Percentiles rank a stretch among this genome's conserved stretches.
phyloP scores from a whole-genome alignment of 1,140 invertebrate genomes.

The Philopotamus ludificatus region DNA sequence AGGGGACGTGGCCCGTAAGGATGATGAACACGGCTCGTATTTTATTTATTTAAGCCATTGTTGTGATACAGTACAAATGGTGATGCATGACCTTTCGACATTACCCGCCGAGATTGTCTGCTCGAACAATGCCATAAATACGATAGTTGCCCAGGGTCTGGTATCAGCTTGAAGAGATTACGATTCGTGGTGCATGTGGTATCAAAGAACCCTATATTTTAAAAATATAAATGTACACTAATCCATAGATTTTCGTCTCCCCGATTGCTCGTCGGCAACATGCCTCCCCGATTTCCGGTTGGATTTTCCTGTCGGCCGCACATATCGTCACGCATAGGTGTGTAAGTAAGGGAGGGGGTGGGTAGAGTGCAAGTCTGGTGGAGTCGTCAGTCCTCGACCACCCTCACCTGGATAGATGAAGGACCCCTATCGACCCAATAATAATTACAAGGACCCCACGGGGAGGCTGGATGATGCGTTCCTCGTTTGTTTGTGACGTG shows the following conservation, averaged over 20 bases:
- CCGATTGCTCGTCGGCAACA: too few relatives aligned
- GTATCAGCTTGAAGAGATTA: neutral
- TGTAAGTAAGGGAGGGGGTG: neutral
- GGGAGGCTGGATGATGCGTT: neutral
- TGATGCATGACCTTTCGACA: too few relatives aligned
- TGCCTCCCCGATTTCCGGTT: too few relatives aligned
- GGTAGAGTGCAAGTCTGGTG: slow-evolving; percentile 17
- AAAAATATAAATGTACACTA: neutral
- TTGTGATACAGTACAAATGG: neutral
- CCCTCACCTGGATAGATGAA: slow-evolving; percentile 15
- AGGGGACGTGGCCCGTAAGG: neutral
- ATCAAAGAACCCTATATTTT: neutral
- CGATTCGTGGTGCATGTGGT: neutral
- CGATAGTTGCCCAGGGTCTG: slow-evolving; percentile 5
- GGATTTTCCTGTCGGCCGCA: too few relatives aligned
- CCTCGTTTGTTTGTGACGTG: slow-evolving; percentile 33
- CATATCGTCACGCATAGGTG: slow-evolving; percentile 7
- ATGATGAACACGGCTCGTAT: neutral
- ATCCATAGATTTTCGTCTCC: neutral
- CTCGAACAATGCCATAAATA: neutral
- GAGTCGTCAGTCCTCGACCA: neutral
- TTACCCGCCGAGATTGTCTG: neutral
- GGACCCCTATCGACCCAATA: slow-evolving; percentile 36
- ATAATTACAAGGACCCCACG: slow-evolving; percentile 25
- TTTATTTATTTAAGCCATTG: neutral